Base-by-base conservation (phyloP, 2,797 vertebrate genomes). In the Acestrorhynchus altus region DNA sequence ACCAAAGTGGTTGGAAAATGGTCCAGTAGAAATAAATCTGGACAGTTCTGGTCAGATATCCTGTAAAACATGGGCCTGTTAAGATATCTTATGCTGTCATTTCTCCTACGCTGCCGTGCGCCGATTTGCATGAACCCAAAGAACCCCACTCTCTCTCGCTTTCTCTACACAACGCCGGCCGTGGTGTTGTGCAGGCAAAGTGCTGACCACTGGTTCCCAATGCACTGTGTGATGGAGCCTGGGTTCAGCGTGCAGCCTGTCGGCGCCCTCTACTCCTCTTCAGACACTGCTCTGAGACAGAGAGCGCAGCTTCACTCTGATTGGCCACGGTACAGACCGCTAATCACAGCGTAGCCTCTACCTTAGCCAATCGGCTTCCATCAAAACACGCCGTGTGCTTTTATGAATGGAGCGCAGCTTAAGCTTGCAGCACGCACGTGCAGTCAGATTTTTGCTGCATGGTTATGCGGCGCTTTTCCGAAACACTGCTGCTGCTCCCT, bases 381-480 rank as follows among this genome's bases (percentile, higher is more conserved):
- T 68, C 78, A 84, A 84, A 83, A 86, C 74, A 82, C 71, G 51
- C 4, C 59, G 77, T 61, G 71, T 24, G 73, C 71, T 84, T 86
- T 86, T 86, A 79, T 86, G 85, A 86, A 86, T 86, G 85, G 80
- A 71, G 31, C 57, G 68, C 60, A 51, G 71, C 75, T 61, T 81
- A 78, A 35, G 54, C 66, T 51, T 13, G 60, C 42, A 18, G 74
- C 26, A 28, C n/a, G 15, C 76, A 78, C 65, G 60, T 81, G 78
- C 63, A 12, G 12, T 31, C 64, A 40, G 28, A 61, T 46, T 51
- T 51, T 40, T 68, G 66, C 64, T 61, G 57, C 65, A 47, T 18
- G 12, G 44, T 5, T 13, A 42, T 18, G n/a, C 61, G 15, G 2
- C 54, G 28, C 35, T 59, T 72, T 49, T 22, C 24, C 69, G 11